These are phyloP conservation scores for Mesoligia furuncula DNA, from an alignment of 2,888 invertebrate species.

Conservation along the genomic window DNA sequence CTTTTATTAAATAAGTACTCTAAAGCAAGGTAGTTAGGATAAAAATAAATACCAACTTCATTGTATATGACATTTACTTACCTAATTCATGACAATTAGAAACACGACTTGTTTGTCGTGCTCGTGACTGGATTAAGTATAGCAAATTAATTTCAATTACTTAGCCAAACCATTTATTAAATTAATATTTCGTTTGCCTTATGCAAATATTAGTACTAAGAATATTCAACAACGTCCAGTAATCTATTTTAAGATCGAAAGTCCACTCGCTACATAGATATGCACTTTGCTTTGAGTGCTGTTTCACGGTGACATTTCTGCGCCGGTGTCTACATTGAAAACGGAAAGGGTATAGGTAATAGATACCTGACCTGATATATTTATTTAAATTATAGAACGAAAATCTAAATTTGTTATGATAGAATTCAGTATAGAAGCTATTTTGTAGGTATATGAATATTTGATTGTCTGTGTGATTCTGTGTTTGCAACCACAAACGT, in stretches of 20 bases:
- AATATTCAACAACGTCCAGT: slow-evolving; percentile 57
- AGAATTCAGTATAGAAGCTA: background rate
- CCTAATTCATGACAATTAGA: slow-evolving; percentile 15
- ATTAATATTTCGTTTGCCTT: slow-evolving; percentile 46
- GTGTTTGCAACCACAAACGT: background rate
- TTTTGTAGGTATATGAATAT: background rate
- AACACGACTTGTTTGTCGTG: slow-evolving; percentile 29
- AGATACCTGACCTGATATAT: slow-evolving; percentile 11
- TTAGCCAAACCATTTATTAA: slow-evolving; percentile 24
- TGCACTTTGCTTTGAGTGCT: slow-evolving; percentile 74
- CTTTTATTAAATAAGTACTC: background rate
- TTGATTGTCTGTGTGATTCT: background rate
- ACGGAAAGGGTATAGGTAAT: slow-evolving; percentile 32
- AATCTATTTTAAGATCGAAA: slow-evolving; percentile 72
- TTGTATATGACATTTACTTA: background rate
- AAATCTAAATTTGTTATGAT: background rate
- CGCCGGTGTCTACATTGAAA: slow-evolving; percentile 48
- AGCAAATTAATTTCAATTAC: slow-evolving; percentile 25
- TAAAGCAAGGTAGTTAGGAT: background rate
- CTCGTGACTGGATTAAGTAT: slow-evolving; percentile 45
- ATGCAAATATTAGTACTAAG: slow-evolving; percentile 53
- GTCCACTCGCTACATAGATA: slow-evolving; percentile 71
- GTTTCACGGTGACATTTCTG: slow-evolving; percentile 69
- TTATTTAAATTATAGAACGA: slow-evolving; percentile 18
- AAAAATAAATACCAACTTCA: background rate